Base-by-base conservation (phyloP, 2,888 invertebrate species). In the Osmoderma eremita region DNA sequence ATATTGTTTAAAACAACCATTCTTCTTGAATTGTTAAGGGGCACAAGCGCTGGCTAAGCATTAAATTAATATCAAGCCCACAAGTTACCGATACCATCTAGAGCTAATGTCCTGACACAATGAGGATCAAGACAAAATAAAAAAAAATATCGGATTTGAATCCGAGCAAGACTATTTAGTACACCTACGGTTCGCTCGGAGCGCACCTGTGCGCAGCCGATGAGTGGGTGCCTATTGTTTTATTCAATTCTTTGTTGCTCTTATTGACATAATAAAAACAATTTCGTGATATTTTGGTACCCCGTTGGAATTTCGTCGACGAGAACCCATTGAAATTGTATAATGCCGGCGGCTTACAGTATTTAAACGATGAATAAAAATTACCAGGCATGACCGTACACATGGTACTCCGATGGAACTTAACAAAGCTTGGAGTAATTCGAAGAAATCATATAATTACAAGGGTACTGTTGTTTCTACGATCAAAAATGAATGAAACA, bases 81-180 rank as follows among this genome's bases (percentile, higher is more conserved):
- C 78, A 78, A 74, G 72, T 74, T 72, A 72, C 73, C 73, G 80
- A 80, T 80, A 80, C 72, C 74, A 80, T 80, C 80, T 80, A 75
- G 75, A 80, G 80, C 80, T 79, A 80, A 81, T 81, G 80, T 80
- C 80, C 80, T 80, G 79, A 79, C 80, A 80, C 81, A 80, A 81
- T 81, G 80, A 80, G 78, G 78, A 80, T 78, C 80, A 75, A 75
- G 75, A 76, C 74, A 76, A 78, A 78, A 80, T 79, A 78, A 80
- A 80, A 30, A 30, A 30, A 79, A 79, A 75, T 75, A 77, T 73
- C 75, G 76, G 78, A 80, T 80, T 80, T 80, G 79, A 81, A 80
- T 80, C 79, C 79, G 77, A 77, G 77, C 79, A 78, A 78, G 80
- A 80, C 79, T 80, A 80, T 81, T 80, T 81, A 81, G 80, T 80